These are phyloP conservation scores for Tamandua tetradactyla DNA, from an alignment of 2,797 vertebrate genomes.

Conservation along the genomic window DNA sequence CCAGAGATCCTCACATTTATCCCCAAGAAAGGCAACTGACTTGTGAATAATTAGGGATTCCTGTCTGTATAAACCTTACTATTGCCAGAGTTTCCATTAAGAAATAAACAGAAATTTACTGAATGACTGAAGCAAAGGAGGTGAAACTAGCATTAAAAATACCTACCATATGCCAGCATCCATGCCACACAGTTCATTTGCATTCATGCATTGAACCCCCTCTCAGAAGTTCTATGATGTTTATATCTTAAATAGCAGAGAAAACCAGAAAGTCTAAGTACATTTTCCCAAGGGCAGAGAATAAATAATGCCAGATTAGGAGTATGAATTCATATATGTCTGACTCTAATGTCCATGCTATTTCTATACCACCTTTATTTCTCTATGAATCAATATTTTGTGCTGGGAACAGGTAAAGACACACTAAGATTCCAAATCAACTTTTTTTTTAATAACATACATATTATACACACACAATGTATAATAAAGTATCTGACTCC, in stretches of 20 bases:
- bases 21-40: neutral
- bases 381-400: neutral
- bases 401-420: neutral
- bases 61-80: neutral
- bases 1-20: neutral
- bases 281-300: neutral
- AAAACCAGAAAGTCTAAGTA: neutral
- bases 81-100: constrained; percentile 33
- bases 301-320: neutral
- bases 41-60: constrained; percentile 59
- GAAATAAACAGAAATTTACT: constrained; percentile 36
- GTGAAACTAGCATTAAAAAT: neutral
- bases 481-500: neutral
- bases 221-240: neutral
- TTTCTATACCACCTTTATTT: neutral
- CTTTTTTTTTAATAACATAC: neutral
- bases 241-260: neutral
- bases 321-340: neutral
- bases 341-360: neutral
- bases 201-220: neutral
- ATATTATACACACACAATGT: neutral
- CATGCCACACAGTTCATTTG: neutral
- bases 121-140: neutral
- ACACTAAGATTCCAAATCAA: neutral
- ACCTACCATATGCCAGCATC: neutral